A percentile compares a stretch with the other conserved stretches of the same genome.
Conservation (phyloP, 2,113 vertebrate genomes). For the Okapia johnstoni region DNA sequence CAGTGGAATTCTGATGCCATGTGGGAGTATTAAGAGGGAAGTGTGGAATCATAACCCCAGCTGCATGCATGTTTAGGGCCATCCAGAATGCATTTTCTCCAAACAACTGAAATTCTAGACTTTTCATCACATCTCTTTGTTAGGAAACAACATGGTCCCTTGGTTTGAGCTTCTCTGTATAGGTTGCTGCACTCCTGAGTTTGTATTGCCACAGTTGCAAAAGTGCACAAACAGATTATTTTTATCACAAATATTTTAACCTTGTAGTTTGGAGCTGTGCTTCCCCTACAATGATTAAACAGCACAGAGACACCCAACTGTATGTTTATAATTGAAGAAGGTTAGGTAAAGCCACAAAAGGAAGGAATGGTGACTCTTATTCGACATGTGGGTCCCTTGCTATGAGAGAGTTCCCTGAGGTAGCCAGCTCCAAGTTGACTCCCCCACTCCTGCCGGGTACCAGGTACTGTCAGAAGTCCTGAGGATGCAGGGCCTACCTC, state of each 20-base stretch:
- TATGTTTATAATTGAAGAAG: background rate
- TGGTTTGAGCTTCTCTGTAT: background rate
- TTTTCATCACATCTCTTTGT: background rate
- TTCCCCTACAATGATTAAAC: background rate
- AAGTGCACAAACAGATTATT: background rate
- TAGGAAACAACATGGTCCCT: background rate
- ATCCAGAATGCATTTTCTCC: background rate
- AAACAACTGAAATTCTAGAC: background rate
- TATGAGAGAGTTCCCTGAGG: background rate
- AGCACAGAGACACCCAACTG: background rate
- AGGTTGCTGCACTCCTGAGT: background rate
- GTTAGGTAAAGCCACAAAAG: background rate
- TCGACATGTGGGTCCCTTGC: background rate
- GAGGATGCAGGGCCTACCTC: background rate
- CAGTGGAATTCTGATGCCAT: background rate
- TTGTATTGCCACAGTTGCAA: background rate
- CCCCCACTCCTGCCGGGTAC: background rate
- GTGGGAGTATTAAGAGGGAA: background rate
- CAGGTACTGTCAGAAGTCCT: background rate
- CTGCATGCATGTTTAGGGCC: background rate
- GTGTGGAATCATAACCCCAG: background rate
- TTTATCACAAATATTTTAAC: constrained; percentile 7
- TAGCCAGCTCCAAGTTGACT: background rate
- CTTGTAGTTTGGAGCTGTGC: background rate
- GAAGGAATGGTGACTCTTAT: background rate